Percentiles rank a stretch among this genome's conserved stretches.
These are phyloP conservation scores for Lochmaea capreae DNA, from an alignment of 2,888 invertebrate species.

Conservation along the genomic window DNA sequence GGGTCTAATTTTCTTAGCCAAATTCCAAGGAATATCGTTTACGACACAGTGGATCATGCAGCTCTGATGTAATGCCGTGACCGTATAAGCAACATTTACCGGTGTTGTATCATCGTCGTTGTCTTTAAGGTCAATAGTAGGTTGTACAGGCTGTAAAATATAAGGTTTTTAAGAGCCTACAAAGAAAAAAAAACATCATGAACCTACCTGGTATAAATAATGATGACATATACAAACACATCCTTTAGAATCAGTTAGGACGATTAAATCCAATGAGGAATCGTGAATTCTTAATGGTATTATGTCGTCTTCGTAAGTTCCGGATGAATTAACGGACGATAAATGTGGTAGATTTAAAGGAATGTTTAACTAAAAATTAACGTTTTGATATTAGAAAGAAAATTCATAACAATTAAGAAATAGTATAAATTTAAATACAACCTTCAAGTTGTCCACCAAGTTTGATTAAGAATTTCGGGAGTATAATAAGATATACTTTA, in stretches of 20 bases:
- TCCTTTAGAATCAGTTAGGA: constrained; percentile 79
- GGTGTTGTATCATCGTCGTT: constrained; percentile 70
- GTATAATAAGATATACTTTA: constrained; percentile 66
- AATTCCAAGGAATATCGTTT: constrained; percentile 83
- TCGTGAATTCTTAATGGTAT: constrained; percentile 85
- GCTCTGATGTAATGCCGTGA: constrained; percentile 85
- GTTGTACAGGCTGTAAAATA: constrained; percentile 69
- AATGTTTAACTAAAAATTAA: constrained; percentile 77
- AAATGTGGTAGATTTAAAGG: constrained; percentile 83
- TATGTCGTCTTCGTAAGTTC: constrained; percentile 83
- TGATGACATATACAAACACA: constrained; percentile 85
- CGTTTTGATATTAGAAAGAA: not conserved
- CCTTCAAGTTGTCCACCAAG: too few relatives aligned
- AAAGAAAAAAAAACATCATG: too few relatives aligned
- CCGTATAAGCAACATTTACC: constrained; percentile 87
- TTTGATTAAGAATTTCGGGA: not conserved
- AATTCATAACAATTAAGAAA: too few relatives aligned
- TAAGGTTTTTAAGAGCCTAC: not conserved
- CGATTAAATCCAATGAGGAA: constrained; percentile 83
- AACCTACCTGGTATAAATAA: constrained; percentile 77
- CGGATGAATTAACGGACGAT: constrained; percentile 69
- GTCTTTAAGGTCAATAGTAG: constrained; percentile 66
- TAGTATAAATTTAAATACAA: too few relatives aligned
- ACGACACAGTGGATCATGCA: constrained; percentile 86
- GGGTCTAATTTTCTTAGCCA: constrained; percentile 81